Conservation (phyloP, 2,888 invertebrate species). For the Mechanitis mazaeus region DNA sequence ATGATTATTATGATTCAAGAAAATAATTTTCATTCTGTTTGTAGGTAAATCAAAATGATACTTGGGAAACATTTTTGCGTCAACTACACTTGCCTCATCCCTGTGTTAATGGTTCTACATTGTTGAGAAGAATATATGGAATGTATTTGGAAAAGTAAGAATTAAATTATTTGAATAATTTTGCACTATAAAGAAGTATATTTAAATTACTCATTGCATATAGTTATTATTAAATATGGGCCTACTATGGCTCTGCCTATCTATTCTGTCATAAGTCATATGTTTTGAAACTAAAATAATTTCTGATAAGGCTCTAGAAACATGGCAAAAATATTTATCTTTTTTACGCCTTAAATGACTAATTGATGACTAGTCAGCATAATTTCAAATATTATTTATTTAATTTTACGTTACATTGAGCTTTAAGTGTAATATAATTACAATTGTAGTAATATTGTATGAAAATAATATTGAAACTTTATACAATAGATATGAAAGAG, state of each 20-base stretch:
- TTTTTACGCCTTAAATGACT: no score
- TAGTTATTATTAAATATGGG: not conserved
- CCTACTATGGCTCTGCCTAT: no score
- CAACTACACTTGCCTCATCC: conserved; percentile 86
- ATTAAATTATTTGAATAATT: conserved; percentile 3
- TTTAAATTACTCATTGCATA: not conserved
- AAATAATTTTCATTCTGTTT: conserved; percentile 6
- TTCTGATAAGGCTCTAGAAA: no score
- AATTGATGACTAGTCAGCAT: no score
- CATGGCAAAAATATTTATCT: no score
- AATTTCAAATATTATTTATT: no score
- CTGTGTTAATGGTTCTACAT: conserved; percentile 87
- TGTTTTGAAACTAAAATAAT: no score
- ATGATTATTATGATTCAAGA: not conserved
- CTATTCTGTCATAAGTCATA: no score
- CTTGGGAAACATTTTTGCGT: conserved; percentile 89
- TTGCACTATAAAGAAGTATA: conserved; percentile 37
- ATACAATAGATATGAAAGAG: conserved; percentile 89
- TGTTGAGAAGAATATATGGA: conserved; percentile 61
- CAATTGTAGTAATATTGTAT: no score
- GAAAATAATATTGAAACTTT: conserved; percentile 64
- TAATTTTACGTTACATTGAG: not conserved
- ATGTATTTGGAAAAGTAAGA: conserved; percentile 64
- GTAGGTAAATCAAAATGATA: conserved; percentile 91
- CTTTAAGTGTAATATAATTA: not conserved